A percentile compares a stretch with the other conserved stretches of the same genome.
Evolutionary conservation across 2,797 vertebrate genomes (phyloP).

Genomic region (Myotis pilosus): DNA sequence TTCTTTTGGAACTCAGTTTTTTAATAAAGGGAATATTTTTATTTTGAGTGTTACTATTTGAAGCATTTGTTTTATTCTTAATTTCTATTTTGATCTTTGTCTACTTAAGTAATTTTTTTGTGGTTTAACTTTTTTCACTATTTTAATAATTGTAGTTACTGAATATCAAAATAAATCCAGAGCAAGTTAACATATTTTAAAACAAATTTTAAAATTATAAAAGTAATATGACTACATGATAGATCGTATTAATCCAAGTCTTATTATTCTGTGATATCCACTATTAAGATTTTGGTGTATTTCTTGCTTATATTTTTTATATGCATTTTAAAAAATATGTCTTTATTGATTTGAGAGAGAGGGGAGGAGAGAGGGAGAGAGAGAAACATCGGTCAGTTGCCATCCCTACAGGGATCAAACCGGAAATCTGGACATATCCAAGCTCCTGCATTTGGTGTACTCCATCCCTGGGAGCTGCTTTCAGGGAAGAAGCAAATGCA

Average conservation of each 20-base stretch:
- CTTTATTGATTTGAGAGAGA: background rate
- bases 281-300: background rate
- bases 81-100: conserved; percentile 37
- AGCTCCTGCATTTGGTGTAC: too few species aligned
- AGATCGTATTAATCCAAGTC: background rate
- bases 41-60: conserved; percentile 21
- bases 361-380: background rate
- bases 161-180: background rate
- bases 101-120: background rate
- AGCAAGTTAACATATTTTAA: background rate
- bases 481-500: too few species aligned
- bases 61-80: conserved; percentile 29
- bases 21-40: background rate
- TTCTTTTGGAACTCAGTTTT: conserved; percentile 5
- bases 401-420: background rate
- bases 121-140: conserved; percentile 30
- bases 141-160: conserved; percentile 5
- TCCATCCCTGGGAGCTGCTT: too few species aligned
- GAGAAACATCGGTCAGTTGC: background rate
- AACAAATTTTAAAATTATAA: conserved; percentile 7
- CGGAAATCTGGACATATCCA: background rate
- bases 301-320: background rate
- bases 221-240: background rate
- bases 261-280: background rate
- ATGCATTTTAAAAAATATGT: background rate